These are phyloP conservation scores for Leptodactylus fallax DNA, from an alignment of 2,797 vertebrate genomes.

Conservation along the genomic window DNA sequence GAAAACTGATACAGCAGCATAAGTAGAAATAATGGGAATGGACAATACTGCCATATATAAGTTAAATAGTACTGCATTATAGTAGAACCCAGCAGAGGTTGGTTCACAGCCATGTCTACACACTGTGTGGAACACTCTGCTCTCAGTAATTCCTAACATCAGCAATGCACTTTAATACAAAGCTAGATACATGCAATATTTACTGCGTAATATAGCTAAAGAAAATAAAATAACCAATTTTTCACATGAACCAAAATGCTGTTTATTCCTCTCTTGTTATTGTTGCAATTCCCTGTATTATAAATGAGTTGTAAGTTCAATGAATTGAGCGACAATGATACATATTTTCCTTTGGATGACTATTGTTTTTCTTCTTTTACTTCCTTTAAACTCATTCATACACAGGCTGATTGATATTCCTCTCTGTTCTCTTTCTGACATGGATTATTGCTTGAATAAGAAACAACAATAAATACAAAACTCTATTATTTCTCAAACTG, in stretches of 20 bases:
- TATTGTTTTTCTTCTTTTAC: not conserved
- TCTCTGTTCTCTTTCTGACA: conserved; percentile 49
- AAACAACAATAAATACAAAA: conserved; percentile 56
- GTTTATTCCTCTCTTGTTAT: not conserved
- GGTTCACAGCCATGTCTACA: not conserved
- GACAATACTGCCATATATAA: too few species aligned
- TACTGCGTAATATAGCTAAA: not conserved
- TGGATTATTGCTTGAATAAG: conserved; percentile 52
- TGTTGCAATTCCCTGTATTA: not conserved
- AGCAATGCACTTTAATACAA: not conserved
- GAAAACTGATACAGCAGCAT: too few species aligned
- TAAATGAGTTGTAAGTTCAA: conserved; percentile 33
- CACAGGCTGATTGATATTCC: conserved; percentile 45
- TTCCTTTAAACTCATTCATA: conserved; percentile 35
- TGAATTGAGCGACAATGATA: conserved; percentile 28
- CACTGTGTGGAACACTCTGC: not conserved
- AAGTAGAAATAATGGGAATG: too few species aligned
- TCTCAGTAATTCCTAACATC: not conserved
- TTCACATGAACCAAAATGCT: not conserved
- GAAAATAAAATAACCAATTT: not conserved
- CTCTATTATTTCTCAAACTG: conserved; percentile 54
- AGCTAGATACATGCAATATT: not conserved
- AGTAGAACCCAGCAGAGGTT: not conserved
- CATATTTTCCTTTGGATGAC: conserved; percentile 7
- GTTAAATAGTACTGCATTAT: too few species aligned